Conservation (phyloP, 2,888 invertebrate species). For the Hoplodrina ambigua region DNA sequence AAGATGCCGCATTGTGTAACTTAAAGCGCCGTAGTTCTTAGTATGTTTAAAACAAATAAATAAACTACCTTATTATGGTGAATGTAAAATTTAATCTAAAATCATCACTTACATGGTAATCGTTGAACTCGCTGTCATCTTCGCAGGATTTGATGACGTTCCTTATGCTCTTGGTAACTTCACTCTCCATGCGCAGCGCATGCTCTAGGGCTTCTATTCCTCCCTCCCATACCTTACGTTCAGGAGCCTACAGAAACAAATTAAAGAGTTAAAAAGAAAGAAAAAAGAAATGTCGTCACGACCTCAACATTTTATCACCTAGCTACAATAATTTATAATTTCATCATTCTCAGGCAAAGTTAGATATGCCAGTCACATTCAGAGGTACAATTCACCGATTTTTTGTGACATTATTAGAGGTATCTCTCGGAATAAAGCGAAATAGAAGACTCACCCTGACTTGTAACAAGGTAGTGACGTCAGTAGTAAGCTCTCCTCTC, state of each 20-base stretch:
- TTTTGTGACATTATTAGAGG: too few species aligned
- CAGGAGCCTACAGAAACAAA: conserved; percentile 77
- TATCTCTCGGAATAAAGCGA: background rate
- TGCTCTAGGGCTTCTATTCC: conserved; percentile 93
- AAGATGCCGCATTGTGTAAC: too few species aligned
- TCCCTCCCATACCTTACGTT: conserved; percentile 88
- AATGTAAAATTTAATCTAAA: background rate
- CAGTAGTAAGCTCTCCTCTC: conserved; percentile 94
- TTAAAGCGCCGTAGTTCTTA: too few species aligned
- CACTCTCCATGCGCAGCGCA: conserved; percentile 94
- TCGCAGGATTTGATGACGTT: conserved; percentile 94
- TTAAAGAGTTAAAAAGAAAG: background rate
- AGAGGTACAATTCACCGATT: too few species aligned
- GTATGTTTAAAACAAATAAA: too few species aligned
- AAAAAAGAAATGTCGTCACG: too few species aligned
- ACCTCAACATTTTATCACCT: too few species aligned
- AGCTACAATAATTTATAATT: too few species aligned
- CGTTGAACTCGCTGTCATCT: conserved; percentile 90
- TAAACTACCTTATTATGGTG: too few species aligned
- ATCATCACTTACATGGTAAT: conserved; percentile 94
- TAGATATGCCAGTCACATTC: too few species aligned
- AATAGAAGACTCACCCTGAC: conserved; percentile 81
- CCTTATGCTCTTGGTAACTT: conserved; percentile 94
- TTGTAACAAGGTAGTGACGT: conserved; percentile 91
- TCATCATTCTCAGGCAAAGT: too few species aligned